Percentiles rank a stretch among this genome's conserved stretches.
phyloP scores from a whole-genome alignment of 2,888 invertebrate species.

The Drosophila nigritarsus region DNA sequence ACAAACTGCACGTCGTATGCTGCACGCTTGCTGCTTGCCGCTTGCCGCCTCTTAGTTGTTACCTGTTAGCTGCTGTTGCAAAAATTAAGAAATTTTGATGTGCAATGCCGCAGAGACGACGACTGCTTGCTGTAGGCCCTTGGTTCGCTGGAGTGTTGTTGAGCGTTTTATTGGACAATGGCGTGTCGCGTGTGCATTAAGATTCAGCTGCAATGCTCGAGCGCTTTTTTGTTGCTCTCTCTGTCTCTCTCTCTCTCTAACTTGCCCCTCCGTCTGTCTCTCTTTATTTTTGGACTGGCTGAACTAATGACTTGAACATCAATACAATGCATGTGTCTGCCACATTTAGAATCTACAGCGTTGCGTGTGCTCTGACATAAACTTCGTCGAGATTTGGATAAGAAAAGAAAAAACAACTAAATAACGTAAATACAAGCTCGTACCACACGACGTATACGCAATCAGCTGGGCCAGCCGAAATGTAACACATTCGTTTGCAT shows the following conservation, averaged over 20 bases:
- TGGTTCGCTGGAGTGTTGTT: slow-evolving; percentile 45
- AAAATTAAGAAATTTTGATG: slow-evolving; percentile 76
- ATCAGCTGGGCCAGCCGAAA: slow-evolving; percentile 20
- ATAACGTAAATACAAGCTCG: not conserved
- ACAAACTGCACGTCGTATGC: slow-evolving; percentile 49
- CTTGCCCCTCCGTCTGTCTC: not conserved
- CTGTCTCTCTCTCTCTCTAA: not conserved
- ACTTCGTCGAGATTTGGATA: not conserved
- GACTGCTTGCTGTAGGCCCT: slow-evolving; percentile 18
- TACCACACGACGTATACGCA: slow-evolving; percentile 45
- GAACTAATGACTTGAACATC: slow-evolving; percentile 70
- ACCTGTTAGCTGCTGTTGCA: slow-evolving; percentile 16
- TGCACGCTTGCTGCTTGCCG: not conserved
- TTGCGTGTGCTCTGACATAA: slow-evolving; percentile 34
- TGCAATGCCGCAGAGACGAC: slow-evolving; percentile 33
- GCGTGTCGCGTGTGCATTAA: slow-evolving; percentile 80
- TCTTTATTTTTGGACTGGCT: slow-evolving; percentile 35
- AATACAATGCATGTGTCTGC: slow-evolving; percentile 66
- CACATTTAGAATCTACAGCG: slow-evolving; percentile 50
- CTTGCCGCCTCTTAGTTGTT: not conserved
- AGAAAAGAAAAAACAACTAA: not conserved
- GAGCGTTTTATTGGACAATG: slow-evolving; percentile 80
- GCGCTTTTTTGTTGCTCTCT: not conserved
- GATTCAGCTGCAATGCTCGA: slow-evolving; percentile 36
- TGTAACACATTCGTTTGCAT: slow-evolving; percentile 8